phyloP scores from a whole-genome alignment of 1,140 invertebrate genomes.

The Drosophila kepulauana region DNA sequence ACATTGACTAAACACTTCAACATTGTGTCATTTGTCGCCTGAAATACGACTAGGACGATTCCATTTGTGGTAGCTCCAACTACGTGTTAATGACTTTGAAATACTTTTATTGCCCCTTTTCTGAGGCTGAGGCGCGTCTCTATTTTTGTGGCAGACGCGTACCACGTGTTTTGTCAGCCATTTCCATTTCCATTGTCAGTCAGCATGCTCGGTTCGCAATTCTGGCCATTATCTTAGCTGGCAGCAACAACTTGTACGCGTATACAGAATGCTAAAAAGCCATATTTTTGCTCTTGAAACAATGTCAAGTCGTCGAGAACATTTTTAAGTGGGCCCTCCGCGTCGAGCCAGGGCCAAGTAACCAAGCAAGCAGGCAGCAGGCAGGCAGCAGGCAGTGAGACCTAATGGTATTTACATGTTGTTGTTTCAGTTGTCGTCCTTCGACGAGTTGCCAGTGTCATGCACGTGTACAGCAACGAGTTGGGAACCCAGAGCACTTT shows the following conservation, averaged over 20 bases:
- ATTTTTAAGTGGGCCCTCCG: conserved; percentile 59
- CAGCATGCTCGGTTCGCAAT: no score
- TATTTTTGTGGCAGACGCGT: not conserved
- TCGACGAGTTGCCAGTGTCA: conserved; percentile 56
- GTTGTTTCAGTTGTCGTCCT: conserved; percentile 48
- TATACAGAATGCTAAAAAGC: conserved; percentile 64
- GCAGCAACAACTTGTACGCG: conserved; percentile 6
- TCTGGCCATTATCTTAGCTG: conserved; percentile 45
- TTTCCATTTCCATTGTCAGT: conserved; percentile 33
- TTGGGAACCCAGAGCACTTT: conserved; percentile 49
- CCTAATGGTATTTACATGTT: conserved; percentile 77
- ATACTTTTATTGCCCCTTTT: conserved; percentile 35
- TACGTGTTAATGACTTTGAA: conserved; percentile 28
- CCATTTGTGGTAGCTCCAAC: not conserved
- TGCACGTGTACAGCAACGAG: conserved; percentile 47
- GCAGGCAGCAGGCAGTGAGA: conserved; percentile 17
- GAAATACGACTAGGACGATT: conserved; percentile 3
- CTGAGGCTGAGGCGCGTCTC: no score
- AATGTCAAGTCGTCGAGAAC: conserved; percentile 77
- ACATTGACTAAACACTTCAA: conserved; percentile 15
- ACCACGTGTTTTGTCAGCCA: conserved; percentile 49
- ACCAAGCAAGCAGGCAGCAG: conserved; percentile 11
- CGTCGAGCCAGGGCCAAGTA: conserved; percentile 52
- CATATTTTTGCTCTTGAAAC: conserved; percentile 76
- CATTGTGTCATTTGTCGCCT: not conserved